Percentiles rank a stretch among this genome's conserved stretches.
Conservation (phyloP, 2,113 vertebrate species). For the Ondatra zibethicus region DNA sequence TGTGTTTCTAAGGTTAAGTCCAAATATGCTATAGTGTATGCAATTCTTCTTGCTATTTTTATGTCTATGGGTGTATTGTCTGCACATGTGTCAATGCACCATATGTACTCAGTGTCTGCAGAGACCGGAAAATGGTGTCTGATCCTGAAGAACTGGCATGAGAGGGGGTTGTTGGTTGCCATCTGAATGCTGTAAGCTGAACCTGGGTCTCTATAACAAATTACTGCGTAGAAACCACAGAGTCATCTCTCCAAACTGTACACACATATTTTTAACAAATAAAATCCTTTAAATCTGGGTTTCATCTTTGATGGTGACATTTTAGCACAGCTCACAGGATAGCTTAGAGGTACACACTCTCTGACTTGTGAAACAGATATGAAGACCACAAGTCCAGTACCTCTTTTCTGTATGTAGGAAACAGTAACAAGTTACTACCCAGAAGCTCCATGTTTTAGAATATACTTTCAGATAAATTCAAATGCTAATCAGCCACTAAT, state of each 20-base stretch:
- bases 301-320: neutral
- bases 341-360: neutral
- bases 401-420: neutral
- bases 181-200: neutral
- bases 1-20: neutral
- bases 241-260: neutral
- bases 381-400: neutral
- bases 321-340: neutral
- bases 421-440: neutral
- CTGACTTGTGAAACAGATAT: neutral
- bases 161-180: neutral
- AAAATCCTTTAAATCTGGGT: neutral
- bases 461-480: neutral
- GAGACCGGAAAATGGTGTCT: neutral
- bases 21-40: neutral
- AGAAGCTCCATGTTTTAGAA: neutral
- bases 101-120: neutral
- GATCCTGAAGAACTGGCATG: neutral
- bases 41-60: neutral
- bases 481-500: neutral
- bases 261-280: neutral
- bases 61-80: neutral
- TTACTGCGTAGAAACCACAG: neutral
- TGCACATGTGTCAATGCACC: neutral
- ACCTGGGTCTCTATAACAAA: neutral